Evolutionary conservation across 2,888 invertebrate genomes (phyloP), one percentile per base, ranked within the genome.

Genomic region (Xestia rhomboidea): DNA sequence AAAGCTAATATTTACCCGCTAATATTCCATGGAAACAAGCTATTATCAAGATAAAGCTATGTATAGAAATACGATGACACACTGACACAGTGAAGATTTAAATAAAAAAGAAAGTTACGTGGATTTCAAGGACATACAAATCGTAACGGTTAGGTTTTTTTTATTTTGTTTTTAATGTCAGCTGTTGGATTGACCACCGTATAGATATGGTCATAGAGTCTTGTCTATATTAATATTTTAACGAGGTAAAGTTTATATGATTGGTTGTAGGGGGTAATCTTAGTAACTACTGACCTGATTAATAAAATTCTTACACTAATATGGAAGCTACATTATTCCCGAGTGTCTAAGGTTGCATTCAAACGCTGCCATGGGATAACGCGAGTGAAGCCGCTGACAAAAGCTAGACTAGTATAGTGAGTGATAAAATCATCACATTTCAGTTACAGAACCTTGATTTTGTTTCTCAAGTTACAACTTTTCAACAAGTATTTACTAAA

Each of bases 61-160:
- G n/a, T 44, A 74, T 46, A 79, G 76, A 82, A 77, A 79, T 70
- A 82, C 67, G 73, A 76, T 81, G 88, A 82, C 89, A 89, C 71
- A 89, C 87, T 90, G 63, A 86, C 84, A 82, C 73, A 83, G 57
- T 66, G 51, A 73, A 76, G 62, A 81, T 73, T 66, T 72, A 15
- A 73, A 72, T 82, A 83, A 82, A 83, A 83, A 86, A 87, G 90
- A 89, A 88, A 91, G 91, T 88, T 70, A 46, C 24, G 27, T 72
- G 60, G 62, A 68, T 71, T 84, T 87, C 88, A 88, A 89, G 85
- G 87, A 87, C 88, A 77, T 67, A 11, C 30, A 27, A n/a, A 63
- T 72, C 68, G 51, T 74, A 79, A 79, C 83, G 30, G 86, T 74
- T 64, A 41, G 1, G 51, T 7, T 11, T 68, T 66, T 41, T 69